phyloP scores from a whole-genome alignment of 2,113 vertebrate genomes.

The Lophius piscatorius region DNA sequence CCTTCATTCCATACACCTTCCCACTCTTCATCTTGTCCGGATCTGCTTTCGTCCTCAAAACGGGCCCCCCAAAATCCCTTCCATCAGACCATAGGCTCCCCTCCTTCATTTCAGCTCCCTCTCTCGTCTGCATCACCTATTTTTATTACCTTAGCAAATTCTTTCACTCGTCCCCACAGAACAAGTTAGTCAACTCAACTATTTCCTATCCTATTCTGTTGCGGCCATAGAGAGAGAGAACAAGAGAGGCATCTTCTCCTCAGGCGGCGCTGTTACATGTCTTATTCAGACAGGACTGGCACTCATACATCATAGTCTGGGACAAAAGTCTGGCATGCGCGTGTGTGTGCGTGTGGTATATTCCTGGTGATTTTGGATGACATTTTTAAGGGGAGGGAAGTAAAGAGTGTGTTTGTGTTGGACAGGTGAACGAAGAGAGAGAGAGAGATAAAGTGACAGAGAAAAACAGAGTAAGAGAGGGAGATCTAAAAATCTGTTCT shows the following conservation, averaged over 20 bases:
- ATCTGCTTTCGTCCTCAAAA: slow-evolving; percentile 67
- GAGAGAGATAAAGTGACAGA: too few species aligned
- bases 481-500: too few species aligned
- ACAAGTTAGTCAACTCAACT: slow-evolving; percentile 4
- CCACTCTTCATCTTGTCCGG: slow-evolving; percentile 76
- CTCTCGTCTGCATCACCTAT: slow-evolving; percentile 15
- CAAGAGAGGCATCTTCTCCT: slow-evolving; percentile 20
- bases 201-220: not conserved
- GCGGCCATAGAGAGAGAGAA: slow-evolving; percentile 9
- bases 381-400: too few species aligned
- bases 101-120: slow-evolving; percentile 50
- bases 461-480: too few species aligned
- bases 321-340: slow-evolving; percentile 51
- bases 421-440: too few species aligned
- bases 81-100: slow-evolving; percentile 21
- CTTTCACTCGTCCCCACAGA: not conserved
- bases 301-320: slow-evolving; percentile 62
- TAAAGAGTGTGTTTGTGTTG: too few species aligned
- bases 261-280: slow-evolving; percentile 40
- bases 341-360: not conserved
- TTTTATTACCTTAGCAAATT: slow-evolving; percentile 1
- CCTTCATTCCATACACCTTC: slow-evolving; percentile 57
- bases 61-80: not conserved
- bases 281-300: slow-evolving; percentile 56
- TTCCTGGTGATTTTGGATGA: too few species aligned